These are phyloP conservation scores for Dryococelus australis DNA, from an alignment of 2,888 invertebrate species.

Conservation along the genomic window DNA sequence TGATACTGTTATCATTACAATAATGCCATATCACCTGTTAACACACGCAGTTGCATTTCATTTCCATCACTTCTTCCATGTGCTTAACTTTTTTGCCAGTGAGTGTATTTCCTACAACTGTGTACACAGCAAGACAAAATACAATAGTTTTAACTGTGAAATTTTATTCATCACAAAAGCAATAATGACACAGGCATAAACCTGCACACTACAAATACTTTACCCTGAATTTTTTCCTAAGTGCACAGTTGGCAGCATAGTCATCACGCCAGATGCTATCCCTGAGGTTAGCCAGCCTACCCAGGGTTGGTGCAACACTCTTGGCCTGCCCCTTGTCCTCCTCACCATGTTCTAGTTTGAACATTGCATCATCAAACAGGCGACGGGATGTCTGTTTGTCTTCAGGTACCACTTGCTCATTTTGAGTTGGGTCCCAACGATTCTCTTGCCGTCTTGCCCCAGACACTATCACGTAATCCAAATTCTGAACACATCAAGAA, in stretches of 20 bases:
- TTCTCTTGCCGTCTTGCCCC: constrained; percentile 97
- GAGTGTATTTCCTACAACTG: no score
- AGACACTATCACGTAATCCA: constrained; percentile 94
- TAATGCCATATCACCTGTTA: no score
- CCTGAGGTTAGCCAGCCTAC: constrained; percentile 78
- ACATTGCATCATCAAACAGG: constrained; percentile 97
- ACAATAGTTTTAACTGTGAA: not conserved
- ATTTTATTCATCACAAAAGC: not conserved
- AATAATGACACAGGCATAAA: no score
- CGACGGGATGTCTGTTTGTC: constrained; percentile 90
- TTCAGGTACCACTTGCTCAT: constrained; percentile 92
- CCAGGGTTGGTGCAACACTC: constrained; percentile 74
- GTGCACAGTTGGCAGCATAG: constrained; percentile 86
- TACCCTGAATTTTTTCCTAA: constrained; percentile 88
- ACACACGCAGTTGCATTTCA: no score
- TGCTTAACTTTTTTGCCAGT: no score
- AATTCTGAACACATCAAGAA: constrained; percentile 69
- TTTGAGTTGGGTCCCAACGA: constrained; percentile 96
- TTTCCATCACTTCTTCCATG: no score
- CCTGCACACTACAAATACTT: constrained; percentile 39
- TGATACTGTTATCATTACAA: no score
- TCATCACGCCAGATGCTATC: constrained; percentile 90
- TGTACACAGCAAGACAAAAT: no score
- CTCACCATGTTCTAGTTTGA: constrained; percentile 90
- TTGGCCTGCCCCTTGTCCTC: constrained; percentile 78